These are phyloP conservation scores for Lathamus discolor DNA, from an alignment of 2,113 vertebrate genomes.

Conservation along the genomic window DNA sequence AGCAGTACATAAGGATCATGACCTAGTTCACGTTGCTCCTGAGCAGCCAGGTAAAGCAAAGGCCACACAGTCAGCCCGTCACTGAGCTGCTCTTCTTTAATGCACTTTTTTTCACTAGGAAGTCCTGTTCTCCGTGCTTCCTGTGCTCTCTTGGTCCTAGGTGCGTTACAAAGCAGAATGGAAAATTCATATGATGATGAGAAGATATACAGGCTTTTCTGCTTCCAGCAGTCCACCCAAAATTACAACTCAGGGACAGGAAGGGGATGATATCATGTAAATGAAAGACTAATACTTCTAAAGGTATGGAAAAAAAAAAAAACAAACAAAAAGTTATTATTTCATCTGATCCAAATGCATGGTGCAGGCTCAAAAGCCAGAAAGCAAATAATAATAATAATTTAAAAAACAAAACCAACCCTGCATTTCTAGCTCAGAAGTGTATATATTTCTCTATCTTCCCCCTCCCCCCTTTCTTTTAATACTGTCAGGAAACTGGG, in stretches of 20 bases:
- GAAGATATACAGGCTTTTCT: slow-evolving; percentile 27
- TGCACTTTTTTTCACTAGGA: background rate
- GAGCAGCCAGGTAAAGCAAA: background rate
- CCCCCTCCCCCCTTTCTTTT: background rate
- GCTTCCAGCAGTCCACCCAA: slow-evolving; percentile 52
- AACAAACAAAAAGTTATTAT: background rate
- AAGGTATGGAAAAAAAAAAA: background rate
- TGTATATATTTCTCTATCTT: background rate
- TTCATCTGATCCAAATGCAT: background rate
- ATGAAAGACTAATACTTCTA: background rate
- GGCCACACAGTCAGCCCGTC: background rate
- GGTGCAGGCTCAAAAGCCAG: background rate
- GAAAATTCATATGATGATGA: background rate
- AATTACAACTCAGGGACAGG: slow-evolving; percentile 40
- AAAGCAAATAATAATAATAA: background rate
- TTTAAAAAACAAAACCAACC: background rate
- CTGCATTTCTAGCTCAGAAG: background rate
- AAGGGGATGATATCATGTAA: slow-evolving; percentile 17
- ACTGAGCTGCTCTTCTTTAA: background rate
- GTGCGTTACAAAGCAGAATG: background rate
- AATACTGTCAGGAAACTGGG: slow-evolving; percentile 44
- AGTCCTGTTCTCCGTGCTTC: background rate
- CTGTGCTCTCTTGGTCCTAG: slow-evolving; percentile 7
- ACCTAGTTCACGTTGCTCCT: background rate
- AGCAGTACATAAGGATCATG: background rate